Percentiles rank a stretch among this genome's conserved stretches.
Evolutionary conservation across 1,140 invertebrate species (phyloP).

Genomic region (Leptoteleia sp.): DNA sequence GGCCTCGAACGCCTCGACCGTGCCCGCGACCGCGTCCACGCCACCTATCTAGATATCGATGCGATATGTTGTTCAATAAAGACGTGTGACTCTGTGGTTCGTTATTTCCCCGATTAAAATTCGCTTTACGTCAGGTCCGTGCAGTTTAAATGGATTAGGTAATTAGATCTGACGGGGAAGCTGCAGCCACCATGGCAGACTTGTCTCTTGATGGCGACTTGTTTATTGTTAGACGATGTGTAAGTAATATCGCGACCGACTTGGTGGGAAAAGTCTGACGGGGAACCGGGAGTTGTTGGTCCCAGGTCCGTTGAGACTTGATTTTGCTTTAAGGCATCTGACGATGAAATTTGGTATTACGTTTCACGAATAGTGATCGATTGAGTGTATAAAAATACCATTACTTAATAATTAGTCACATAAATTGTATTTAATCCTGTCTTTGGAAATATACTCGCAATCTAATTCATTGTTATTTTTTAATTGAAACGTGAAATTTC

Average conservation of each 20-base stretch:
- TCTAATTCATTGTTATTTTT: too few relatives aligned
- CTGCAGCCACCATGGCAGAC: slow-evolving; percentile 38
- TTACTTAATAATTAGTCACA: too few relatives aligned
- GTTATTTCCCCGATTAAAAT: slow-evolving; percentile 27
- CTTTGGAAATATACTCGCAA: too few relatives aligned
- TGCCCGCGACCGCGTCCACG: slow-evolving; percentile 67
- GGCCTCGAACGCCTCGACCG: slow-evolving; percentile 72
- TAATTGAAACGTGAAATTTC: too few relatives aligned
- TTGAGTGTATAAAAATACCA: too few relatives aligned
- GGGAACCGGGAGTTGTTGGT: slow-evolving; percentile 6
- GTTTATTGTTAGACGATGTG: slow-evolving; percentile 62
- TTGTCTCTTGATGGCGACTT: slow-evolving; percentile 41
- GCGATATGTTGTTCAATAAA: slow-evolving; percentile 26
- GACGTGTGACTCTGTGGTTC: slow-evolving; percentile 25
- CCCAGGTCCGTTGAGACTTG: neutral
- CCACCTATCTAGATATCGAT: slow-evolving; percentile 69
- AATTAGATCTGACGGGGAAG: slow-evolving; percentile 37
- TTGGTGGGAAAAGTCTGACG: slow-evolving; percentile 13
- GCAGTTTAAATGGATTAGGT: slow-evolving; percentile 47
- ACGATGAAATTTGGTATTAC: too few relatives aligned
- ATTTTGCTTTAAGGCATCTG: neutral
- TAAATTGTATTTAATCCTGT: too few relatives aligned
- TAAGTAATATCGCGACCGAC: slow-evolving; percentile 61
- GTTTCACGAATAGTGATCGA: too few relatives aligned
- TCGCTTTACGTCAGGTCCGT: neutral